Conservation (phyloP, 2,888 invertebrate species). For the Nowickia ferox region DNA sequence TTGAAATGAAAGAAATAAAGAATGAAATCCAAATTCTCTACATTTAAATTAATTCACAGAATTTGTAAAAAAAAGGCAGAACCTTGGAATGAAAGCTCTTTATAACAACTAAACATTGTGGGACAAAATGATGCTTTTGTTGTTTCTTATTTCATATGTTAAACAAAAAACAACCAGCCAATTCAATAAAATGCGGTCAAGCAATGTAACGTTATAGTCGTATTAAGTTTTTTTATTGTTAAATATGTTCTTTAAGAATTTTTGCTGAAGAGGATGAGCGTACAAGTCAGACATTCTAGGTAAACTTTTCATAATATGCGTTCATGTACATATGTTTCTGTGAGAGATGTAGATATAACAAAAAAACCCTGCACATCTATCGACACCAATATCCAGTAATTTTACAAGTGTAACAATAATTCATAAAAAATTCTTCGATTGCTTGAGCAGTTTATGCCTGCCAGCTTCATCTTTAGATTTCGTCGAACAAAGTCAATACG, state of each 20-base stretch:
- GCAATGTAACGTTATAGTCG: conserved; percentile 63
- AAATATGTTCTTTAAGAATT: conserved; percentile 27
- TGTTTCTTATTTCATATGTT: conserved; percentile 38
- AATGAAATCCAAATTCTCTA: conserved; percentile 22
- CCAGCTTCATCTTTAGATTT: conserved; percentile 28
- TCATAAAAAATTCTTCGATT: conserved; percentile 12
- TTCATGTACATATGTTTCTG: neutral
- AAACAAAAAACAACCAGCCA: conserved; percentile 42
- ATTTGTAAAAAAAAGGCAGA: conserved; percentile 56
- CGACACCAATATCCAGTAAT: conserved; percentile 1
- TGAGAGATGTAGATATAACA: neutral
- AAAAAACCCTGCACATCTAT: neutral
- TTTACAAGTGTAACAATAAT: conserved; percentile 49
- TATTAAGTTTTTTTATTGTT: conserved; percentile 53
- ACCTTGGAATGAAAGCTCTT: neutral
- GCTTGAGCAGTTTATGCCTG: conserved; percentile 9
- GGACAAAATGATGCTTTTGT: conserved; percentile 36
- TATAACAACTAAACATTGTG: conserved; percentile 39
- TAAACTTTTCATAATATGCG: conserved; percentile 38
- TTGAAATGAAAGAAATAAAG: conserved; percentile 23
- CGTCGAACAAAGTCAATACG: conserved; percentile 29
- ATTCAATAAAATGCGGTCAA: conserved; percentile 69
- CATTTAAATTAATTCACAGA: conserved; percentile 69
- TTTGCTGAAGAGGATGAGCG: conserved; percentile 51
- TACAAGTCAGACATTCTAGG: conserved; percentile 48